Conservation (phyloP, 2,113 vertebrate species). For the Mellivora capensis region DNA sequence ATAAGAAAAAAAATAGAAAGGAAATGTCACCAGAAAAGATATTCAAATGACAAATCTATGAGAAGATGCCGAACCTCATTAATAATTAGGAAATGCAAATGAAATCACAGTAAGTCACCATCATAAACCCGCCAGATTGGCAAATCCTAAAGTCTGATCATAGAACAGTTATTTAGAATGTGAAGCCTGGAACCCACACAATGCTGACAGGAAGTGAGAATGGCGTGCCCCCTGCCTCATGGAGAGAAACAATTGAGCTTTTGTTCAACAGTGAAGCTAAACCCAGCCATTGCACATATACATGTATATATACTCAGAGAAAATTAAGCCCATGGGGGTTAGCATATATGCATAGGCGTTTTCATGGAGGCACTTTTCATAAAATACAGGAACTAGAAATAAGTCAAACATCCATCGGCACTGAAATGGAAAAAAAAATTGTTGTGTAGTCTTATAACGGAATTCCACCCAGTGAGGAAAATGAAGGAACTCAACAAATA, state of each 20-base stretch:
- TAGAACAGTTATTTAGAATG: background rate
- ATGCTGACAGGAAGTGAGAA: background rate
- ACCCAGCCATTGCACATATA: background rate
- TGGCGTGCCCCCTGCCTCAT: accelerated
- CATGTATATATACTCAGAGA: background rate
- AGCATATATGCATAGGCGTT: background rate
- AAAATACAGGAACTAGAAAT: background rate
- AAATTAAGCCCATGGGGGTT: background rate
- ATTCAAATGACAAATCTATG: background rate
- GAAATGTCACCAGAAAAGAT: background rate
- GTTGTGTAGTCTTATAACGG: background rate
- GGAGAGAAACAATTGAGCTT: background rate
- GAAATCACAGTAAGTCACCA: background rate
- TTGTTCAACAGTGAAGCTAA: background rate
- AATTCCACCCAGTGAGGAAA: background rate
- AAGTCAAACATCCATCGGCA: background rate
- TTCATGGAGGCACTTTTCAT: background rate
- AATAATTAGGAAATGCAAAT: background rate
- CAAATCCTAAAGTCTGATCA: background rate
- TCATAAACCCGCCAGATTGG: background rate
- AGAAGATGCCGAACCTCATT: background rate
- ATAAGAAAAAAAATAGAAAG: background rate
- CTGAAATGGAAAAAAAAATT: background rate
- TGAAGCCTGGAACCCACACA: background rate
- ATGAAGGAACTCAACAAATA: background rate